Conservation (phyloP, 2,888 invertebrate genomes). For the Cosmopolites sordidus region DNA sequence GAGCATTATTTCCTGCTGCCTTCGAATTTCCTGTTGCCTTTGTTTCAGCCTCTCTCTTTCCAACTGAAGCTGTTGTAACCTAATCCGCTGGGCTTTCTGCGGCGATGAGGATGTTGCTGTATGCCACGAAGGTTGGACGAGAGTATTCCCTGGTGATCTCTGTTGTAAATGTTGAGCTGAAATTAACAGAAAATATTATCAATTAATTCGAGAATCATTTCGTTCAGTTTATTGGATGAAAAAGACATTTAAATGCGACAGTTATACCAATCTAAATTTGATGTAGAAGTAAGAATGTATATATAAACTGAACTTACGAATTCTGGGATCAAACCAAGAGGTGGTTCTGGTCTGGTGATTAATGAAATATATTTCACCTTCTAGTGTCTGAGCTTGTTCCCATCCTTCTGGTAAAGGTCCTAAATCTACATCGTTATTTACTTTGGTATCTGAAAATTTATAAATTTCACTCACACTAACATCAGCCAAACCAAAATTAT, state of each 20-base stretch:
- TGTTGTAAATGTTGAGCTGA: slow-evolving; percentile 56
- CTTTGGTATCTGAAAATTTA: slow-evolving; percentile 42
- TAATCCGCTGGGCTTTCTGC: slow-evolving; percentile 67
- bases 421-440: slow-evolving; percentile 55
- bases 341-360: slow-evolving; percentile 92
- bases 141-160: slow-evolving; percentile 36
- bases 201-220: background rate
- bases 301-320: slow-evolving; percentile 74
- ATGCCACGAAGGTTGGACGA: slow-evolving; percentile 38
- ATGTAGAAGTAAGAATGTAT: slow-evolving; percentile 2
- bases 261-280: slow-evolving; percentile 1
- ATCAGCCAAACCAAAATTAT: too few species aligned
- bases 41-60: slow-evolving; percentile 86
- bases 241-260: background rate
- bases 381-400: slow-evolving; percentile 81
- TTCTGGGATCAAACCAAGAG: slow-evolving; percentile 97
- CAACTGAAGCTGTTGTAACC: slow-evolving; percentile 78
- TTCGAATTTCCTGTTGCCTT: slow-evolving; percentile 83
- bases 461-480: slow-evolving; percentile 14
- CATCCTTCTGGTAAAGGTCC: slow-evolving; percentile 82
- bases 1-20: slow-evolving; percentile 77
- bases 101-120: slow-evolving; percentile 54
- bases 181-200: slow-evolving; percentile 34
- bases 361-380: slow-evolving; percentile 85
- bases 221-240: too few species aligned